A percentile compares a stretch with the other conserved stretches of the same genome.
Conservation (phyloP, 2,797 vertebrate species). For the Tamandua tetradactyla region DNA sequence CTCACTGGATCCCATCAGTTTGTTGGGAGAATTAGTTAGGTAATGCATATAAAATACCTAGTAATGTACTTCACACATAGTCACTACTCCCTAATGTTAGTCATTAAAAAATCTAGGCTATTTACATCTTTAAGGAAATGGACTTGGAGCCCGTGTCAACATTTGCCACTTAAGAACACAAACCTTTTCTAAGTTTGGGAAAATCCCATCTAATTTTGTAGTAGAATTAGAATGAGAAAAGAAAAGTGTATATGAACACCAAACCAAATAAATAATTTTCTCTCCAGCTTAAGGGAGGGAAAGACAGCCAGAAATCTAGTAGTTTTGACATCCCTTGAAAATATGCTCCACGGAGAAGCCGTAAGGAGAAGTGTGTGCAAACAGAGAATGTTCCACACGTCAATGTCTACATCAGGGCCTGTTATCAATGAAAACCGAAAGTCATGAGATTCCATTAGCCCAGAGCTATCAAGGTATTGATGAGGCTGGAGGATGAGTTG, state of each 20-base stretch:
- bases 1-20: not conserved
- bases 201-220: not conserved
- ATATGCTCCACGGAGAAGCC: not conserved
- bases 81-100: not conserved
- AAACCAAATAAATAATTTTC: slow-evolving; percentile 39
- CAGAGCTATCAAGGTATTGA: slow-evolving; percentile 73
- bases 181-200: not conserved
- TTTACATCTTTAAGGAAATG: slow-evolving; percentile 12
- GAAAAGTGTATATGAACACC: not conserved
- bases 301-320: not conserved
- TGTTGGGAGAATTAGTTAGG: not conserved
- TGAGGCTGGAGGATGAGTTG: slow-evolving; percentile 72
- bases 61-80: not conserved
- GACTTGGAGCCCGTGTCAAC: not conserved
- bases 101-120: not conserved
- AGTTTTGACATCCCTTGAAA: not conserved
- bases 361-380: not conserved
- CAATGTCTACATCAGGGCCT: slow-evolving; percentile 48
- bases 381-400: slow-evolving; percentile 61
- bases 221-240: not conserved
- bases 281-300: not conserved
- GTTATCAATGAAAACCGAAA: slow-evolving; percentile 76
- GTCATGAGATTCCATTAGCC: slow-evolving; percentile 78
- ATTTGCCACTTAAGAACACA: not conserved
- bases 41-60: not conserved